Percentiles rank a stretch among this genome's conserved stretches.
phyloP scores from a whole-genome alignment of 2,888 invertebrate species.

The Rhorus exstirpatorius region DNA sequence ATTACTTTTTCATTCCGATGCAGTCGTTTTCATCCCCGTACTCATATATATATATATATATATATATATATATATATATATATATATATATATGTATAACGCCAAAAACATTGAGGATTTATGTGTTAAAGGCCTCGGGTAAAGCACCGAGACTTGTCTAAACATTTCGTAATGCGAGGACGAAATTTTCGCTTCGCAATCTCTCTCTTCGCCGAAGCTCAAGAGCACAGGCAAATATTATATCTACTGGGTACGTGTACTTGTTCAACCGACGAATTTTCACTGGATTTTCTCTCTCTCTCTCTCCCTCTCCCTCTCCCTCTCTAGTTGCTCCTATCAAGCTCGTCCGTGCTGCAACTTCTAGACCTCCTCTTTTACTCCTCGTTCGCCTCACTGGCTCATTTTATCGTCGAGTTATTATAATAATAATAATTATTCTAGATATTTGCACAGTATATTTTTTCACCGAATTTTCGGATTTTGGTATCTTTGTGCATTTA shows the following conservation, averaged over 20 bases:
- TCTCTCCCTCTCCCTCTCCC: background rate
- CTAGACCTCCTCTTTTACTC: background rate
- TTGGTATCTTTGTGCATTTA: background rate
- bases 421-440: slow-evolving; percentile 26
- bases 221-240: slow-evolving; percentile 51
- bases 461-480: background rate
- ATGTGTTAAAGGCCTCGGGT: slow-evolving; percentile 24
- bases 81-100: background rate
- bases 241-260: slow-evolving; percentile 12
- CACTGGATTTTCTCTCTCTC: slow-evolving; percentile 8
- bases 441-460: background rate
- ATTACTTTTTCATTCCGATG: slow-evolving; percentile 16
- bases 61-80: background rate
- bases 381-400: background rate
- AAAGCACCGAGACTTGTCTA: slow-evolving; percentile 51
- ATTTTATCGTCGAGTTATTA: slow-evolving; percentile 16
- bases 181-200: slow-evolving; percentile 9
- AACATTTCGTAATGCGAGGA: slow-evolving; percentile 54
- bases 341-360: slow-evolving; percentile 5
- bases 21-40: background rate
- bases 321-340: slow-evolving; percentile 10
- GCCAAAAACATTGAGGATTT: slow-evolving; percentile 30
- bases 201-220: slow-evolving; percentile 21
- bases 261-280: slow-evolving; percentile 43
- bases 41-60: too few species aligned